These are phyloP conservation scores for Conistra vaccinii DNA, from an alignment of 2,888 invertebrate species.

Conservation along the genomic window DNA sequence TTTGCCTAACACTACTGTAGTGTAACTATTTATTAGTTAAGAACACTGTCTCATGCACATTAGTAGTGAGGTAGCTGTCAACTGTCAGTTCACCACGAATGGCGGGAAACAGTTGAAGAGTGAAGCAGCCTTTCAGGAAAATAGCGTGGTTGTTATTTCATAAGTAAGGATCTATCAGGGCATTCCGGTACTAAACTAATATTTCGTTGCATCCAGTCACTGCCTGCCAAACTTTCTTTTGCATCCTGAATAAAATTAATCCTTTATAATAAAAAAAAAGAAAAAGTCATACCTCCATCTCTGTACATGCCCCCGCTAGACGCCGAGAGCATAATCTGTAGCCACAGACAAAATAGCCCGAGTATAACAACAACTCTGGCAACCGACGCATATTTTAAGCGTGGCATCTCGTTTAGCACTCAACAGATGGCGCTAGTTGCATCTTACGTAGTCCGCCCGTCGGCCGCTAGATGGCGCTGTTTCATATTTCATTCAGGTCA, in stretches of 20 bases:
- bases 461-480: conserved; percentile 68
- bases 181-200: not conserved
- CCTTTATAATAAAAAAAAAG: not conserved
- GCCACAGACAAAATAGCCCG: conserved; percentile 85
- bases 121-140: not conserved
- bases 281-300: conserved; percentile 75
- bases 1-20: not conserved
- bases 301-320: conserved; percentile 80
- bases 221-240: not conserved
- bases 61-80: too few relatives aligned
- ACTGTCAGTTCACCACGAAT: too few relatives aligned
- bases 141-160: not conserved
- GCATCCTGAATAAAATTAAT: not conserved
- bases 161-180: not conserved
- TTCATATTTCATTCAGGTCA: conserved; percentile 56
- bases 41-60: too few relatives aligned
- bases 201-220: not conserved
- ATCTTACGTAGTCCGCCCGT: conserved; percentile 66
- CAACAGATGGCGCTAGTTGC: conserved; percentile 70
- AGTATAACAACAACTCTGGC: conserved; percentile 84
- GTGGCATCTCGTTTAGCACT: conserved; percentile 84
- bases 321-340: conserved; percentile 87
- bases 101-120: too few relatives aligned
- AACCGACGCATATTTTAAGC: conserved; percentile 86
- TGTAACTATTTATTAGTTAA: too few relatives aligned